Percentiles rank a stretch among this genome's conserved stretches.
phyloP scores from a whole-genome alignment of 30 jellyfish, hydroid and myxozoan genomes.

The Chironex yamaguchii region DNA sequence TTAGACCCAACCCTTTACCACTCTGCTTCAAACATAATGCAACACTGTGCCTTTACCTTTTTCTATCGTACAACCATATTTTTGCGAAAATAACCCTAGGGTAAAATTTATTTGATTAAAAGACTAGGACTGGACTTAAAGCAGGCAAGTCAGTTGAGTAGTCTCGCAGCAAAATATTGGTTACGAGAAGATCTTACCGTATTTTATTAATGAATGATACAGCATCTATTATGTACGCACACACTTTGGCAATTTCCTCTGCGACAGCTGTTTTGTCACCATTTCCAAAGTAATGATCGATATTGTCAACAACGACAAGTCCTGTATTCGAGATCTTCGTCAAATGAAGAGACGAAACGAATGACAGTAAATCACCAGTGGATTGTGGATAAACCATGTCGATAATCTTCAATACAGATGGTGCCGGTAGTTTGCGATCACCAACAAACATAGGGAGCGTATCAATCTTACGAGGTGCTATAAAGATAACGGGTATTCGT shows the following conservation, averaged over 20 bases:
- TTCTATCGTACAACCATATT: no score
- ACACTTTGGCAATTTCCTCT: background rate
- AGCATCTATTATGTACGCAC: conserved; percentile 24
- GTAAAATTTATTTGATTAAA: no score
- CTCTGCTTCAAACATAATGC: no score
- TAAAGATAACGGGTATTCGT: background rate
- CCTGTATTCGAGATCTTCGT: background rate
- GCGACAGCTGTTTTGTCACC: background rate
- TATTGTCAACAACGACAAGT: conserved; percentile 26
- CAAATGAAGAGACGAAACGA: background rate
- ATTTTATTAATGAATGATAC: background rate
- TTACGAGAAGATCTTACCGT: conserved; percentile 14
- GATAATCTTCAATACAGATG: conserved; percentile 4
- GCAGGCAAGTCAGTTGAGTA: no score
- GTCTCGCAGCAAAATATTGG: no score
- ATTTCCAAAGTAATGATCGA: conserved; percentile 7
- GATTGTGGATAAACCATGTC: conserved; percentile 35
- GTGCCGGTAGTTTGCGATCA: conserved; percentile 11
- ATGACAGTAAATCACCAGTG: background rate
- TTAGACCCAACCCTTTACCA: no score
- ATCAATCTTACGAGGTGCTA: background rate
- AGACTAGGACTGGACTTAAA: no score
- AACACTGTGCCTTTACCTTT: no score
- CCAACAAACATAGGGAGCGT: conserved; percentile 11
- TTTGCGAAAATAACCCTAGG: no score